A percentile compares a stretch with the other conserved stretches of the same genome.
These are phyloP conservation scores for Oreortyx pictus DNA, from an alignment of 2,797 vertebrate genomes.

Conservation along the genomic window DNA sequence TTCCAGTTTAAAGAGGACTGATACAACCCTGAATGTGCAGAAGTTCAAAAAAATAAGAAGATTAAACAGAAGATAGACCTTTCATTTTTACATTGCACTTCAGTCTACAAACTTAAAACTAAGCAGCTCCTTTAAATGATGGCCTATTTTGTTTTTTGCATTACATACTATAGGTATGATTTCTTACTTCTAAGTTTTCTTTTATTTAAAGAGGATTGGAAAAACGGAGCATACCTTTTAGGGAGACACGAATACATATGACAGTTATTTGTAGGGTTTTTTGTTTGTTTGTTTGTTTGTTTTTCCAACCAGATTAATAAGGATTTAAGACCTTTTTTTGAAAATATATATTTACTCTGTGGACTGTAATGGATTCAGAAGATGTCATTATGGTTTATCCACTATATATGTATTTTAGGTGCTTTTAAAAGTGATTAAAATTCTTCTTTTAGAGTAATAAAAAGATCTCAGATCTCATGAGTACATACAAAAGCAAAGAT, in stretches of 20 bases:
- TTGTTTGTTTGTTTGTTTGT: constrained; percentile 26
- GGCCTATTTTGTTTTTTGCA: background rate
- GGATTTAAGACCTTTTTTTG: constrained; percentile 14
- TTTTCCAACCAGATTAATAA: constrained; percentile 33
- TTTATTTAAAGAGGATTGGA: background rate
- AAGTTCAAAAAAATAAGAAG: background rate
- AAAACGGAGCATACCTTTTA: background rate
- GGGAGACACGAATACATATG: background rate
- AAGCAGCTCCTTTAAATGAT: background rate
- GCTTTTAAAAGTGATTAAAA: constrained; percentile 43
- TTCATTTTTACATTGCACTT: background rate
- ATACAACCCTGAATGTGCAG: background rate
- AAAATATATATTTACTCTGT: constrained; percentile 30
- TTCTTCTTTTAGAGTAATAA: constrained; percentile 33
- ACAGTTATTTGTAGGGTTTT: constrained; percentile 26
- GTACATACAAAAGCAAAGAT: background rate
- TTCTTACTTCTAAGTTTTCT: constrained; percentile 21
- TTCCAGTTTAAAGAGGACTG: background rate
- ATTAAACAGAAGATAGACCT: background rate
- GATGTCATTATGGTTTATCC: constrained; percentile 19
- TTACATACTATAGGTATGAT: background rate
- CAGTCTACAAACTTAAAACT: background rate
- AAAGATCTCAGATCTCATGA: constrained; percentile 16
- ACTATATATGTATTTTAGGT: constrained; percentile 29
- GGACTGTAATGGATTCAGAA: background rate